These are phyloP conservation scores for Lepus oiostolus DNA, from an alignment of 2,797 vertebrate species.

Conservation along the genomic window DNA sequence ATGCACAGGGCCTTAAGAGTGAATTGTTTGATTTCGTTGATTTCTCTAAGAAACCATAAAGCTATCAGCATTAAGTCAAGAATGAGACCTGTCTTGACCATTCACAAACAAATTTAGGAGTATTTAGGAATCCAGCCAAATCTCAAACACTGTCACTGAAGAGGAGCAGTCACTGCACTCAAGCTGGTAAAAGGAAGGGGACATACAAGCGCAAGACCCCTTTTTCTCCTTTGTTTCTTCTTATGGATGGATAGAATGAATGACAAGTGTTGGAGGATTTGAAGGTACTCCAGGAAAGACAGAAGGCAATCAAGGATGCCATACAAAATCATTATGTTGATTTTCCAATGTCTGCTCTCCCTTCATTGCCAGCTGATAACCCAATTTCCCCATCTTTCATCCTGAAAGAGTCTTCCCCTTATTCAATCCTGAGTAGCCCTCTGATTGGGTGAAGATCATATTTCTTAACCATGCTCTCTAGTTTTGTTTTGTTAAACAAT, in stretches of 20 bases:
- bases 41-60: background rate
- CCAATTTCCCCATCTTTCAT: background rate
- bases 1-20: accelerated
- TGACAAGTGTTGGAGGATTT: background rate
- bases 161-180: background rate
- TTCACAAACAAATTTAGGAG: background rate
- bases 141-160: background rate
- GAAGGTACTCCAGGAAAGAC: background rate
- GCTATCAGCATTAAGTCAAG: background rate
- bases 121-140: background rate
- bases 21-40: background rate
- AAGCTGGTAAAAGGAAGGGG: background rate
- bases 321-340: background rate
- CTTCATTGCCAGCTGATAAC: background rate
- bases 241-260: background rate
- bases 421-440: background rate
- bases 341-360: background rate
- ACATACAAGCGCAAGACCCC: background rate
- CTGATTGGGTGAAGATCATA: background rate
- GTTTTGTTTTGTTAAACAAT: background rate
- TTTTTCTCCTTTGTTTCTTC: background rate
- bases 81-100: background rate
- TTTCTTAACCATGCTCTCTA: background rate
- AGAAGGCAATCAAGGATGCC: background rate
- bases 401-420: background rate